Conservation (phyloP, 2,888 invertebrate genomes). For the Trileptium ribeirensis region DNA sequence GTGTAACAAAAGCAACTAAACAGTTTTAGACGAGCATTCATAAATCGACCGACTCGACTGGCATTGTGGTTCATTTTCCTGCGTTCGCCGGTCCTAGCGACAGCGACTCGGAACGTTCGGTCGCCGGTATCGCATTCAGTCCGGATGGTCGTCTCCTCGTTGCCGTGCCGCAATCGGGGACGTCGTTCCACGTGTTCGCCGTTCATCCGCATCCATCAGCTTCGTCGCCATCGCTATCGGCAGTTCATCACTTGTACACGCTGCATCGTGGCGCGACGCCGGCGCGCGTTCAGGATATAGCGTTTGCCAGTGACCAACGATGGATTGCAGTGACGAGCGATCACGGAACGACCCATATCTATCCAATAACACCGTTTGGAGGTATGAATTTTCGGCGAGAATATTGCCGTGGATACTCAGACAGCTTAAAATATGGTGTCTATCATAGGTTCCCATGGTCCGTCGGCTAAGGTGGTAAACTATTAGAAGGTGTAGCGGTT, state of each 20-base stretch:
- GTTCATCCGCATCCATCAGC: conserved; percentile 86
- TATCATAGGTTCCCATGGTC: too few relatives aligned
- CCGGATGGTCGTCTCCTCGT: conserved; percentile 52
- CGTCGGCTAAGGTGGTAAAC: too few relatives aligned
- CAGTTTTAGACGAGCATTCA: not conserved
- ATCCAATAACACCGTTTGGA: conserved; percentile 82
- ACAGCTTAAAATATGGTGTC: too few relatives aligned
- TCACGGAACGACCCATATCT: conserved; percentile 88
- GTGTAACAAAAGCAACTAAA: too few relatives aligned
- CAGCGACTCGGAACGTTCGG: conserved; percentile 41
- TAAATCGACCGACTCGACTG: conserved; percentile 44
- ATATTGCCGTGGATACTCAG: too few relatives aligned
- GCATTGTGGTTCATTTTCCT: conserved; percentile 41
- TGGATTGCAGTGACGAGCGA: conserved; percentile 94
- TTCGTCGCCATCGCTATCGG: conserved; percentile 64
- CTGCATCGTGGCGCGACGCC: conserved; percentile 90
- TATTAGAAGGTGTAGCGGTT: too few relatives aligned
- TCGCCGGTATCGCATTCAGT: conserved; percentile 53
- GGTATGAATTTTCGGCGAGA: too few relatives aligned
- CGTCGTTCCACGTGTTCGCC: conserved; percentile 78
- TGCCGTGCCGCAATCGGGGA: conserved; percentile 54
- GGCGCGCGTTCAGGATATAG: conserved; percentile 78
- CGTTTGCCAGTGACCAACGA: conserved; percentile 79
- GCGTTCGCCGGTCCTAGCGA: conserved; percentile 53
- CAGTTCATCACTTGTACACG: conserved; percentile 77